A percentile compares a stretch with the other conserved stretches of the same genome.
Conservation (phyloP, 1,140 invertebrate species). For the Drosophila gunungcola region DNA sequence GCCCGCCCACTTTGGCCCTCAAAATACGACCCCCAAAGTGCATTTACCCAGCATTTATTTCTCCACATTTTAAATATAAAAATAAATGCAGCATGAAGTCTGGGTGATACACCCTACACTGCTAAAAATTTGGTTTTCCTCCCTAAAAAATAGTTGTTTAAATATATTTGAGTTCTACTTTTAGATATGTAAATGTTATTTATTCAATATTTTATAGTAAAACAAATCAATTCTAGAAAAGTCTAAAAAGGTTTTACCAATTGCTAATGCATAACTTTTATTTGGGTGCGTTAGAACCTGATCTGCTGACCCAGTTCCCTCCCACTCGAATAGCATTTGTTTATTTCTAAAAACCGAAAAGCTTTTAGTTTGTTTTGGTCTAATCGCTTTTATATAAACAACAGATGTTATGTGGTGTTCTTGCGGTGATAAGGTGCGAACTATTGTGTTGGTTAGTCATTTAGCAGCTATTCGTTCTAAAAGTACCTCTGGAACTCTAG, state of each 20-base stretch:
- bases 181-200: too few species aligned
- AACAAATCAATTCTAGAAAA: too few species aligned
- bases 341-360: slow-evolving; percentile 28
- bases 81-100: neutral
- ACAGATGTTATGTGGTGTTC: slow-evolving; percentile 26
- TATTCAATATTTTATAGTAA: too few species aligned
- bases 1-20: slow-evolving; percentile 11
- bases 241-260: neutral
- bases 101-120: neutral
- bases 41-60: slow-evolving; percentile 29
- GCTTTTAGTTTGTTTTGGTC: slow-evolving; percentile 47
- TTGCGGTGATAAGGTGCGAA: slow-evolving; percentile 33
- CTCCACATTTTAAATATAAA: neutral
- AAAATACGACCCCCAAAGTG: slow-evolving; percentile 22
- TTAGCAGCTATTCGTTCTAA: slow-evolving; percentile 11
- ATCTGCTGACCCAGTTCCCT: slow-evolving; percentile 48
- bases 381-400: slow-evolving; percentile 42
- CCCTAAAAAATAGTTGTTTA: too few species aligned
- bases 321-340: slow-evolving; percentile 15
- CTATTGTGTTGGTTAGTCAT: slow-evolving; percentile 31
- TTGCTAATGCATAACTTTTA: neutral
- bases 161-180: too few species aligned
- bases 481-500: slow-evolving; percentile 21
- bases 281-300: slow-evolving; percentile 31
- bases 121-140: neutral